phyloP scores from a whole-genome alignment of 2,113 vertebrate species.

The Atrichornis clamosus region DNA sequence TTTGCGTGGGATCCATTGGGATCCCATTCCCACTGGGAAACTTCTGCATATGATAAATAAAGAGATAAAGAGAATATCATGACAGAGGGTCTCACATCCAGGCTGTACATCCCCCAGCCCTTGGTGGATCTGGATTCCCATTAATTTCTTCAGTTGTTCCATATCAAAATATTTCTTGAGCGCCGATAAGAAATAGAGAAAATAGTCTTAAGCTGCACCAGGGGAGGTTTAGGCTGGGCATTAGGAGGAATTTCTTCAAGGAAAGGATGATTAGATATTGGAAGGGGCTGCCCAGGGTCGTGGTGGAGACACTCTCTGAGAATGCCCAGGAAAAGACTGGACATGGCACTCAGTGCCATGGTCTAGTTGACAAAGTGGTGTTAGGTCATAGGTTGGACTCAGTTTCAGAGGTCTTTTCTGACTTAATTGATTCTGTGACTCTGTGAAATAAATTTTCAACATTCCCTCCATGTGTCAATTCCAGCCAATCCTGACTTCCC shows the following conservation, averaged over 20 bases:
- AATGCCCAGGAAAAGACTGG: not conserved
- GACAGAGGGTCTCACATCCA: fast-evolving
- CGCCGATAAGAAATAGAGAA: not conserved
- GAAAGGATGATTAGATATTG: not conserved
- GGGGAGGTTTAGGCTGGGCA: no score
- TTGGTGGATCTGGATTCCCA: no score
- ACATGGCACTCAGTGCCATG: not conserved
- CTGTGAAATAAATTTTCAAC: fast-evolving
- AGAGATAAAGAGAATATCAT: not conserved
- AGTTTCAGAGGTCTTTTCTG: not conserved
- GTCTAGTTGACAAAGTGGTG: not conserved
- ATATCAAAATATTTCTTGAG: not conserved
- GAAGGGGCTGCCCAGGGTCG: not conserved
- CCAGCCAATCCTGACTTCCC: fast-evolving
- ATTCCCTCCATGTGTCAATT: fast-evolving
- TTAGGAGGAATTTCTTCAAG: not conserved
- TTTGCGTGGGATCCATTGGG: not conserved
- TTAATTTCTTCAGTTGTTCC: not conserved
- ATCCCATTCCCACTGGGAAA: not conserved
- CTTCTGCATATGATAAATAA: fast-evolving
- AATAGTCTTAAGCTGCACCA: not conserved
- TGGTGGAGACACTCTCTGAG: not conserved
- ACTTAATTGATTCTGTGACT: not conserved
- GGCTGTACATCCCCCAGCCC: not conserved
- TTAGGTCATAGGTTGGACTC: fast-evolving